Evolutionary conservation across 2,888 invertebrate genomes (phyloP), one percentile per base, ranked within the genome.

Genomic region (Sabatieria punctata): DNA sequence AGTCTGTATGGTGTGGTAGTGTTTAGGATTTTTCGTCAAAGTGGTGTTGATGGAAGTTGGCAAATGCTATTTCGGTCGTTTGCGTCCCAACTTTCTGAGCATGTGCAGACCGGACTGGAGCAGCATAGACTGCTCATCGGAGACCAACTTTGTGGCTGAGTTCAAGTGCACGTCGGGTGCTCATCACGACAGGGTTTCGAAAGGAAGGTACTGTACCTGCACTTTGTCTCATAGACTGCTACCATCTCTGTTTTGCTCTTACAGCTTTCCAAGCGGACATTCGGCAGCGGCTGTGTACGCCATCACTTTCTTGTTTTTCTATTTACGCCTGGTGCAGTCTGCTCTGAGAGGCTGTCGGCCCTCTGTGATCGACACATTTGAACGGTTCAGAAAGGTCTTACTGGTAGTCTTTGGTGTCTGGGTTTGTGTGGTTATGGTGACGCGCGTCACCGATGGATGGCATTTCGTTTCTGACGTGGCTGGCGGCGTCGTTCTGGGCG

Each of bases 381-480:
- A 15, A 6, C 42, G 41, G 11, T 21, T n/a, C 19, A 8, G 47
- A 24, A 26, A 26, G 26, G 39, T 49, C n/a, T 26, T 52, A 6
- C 39, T 51, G 15, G 24, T 46, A 11, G 11, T 43, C 15, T 54
- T 46, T 41, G 21, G 27, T 25, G 46, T 48, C 3, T 59, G 54
- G 47, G 40, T 49, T 22, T 21, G 47, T 2, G 41, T 58, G 13
- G 52, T 52, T 46, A 58, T 56, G n/a, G 50, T 58, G 8, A 55
- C 57, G 2, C 49, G 63, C 40, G 56, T 63, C 25, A 60, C 59
- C 23, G 63, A 64, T 48, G 52, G 52, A 47, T 63, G 63, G 63
- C 63, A 63, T 49, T 57, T 54, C 48, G 54, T 54, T 15, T 57
- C 61, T 15, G 63, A 63, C 52, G 63, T 63, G 18, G 43, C 60